phyloP scores from a whole-genome alignment of 92 coral and sea anemone species.

The Siderastrea siderea region DNA sequence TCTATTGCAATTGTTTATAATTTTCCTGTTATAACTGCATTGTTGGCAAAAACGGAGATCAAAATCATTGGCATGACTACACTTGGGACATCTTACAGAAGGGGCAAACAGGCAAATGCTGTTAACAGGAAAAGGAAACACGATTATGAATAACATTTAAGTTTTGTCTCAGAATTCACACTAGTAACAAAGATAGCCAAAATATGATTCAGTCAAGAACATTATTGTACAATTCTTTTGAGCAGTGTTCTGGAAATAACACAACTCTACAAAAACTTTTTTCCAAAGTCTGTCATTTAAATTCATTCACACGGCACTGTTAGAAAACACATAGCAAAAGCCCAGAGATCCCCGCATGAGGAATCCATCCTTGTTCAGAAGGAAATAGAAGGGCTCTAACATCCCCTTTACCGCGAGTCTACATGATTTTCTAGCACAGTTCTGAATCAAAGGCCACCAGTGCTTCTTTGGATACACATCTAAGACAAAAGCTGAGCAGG shows the following conservation, averaged over 20 bases:
- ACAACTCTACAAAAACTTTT: background rate
- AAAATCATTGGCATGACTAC: conserved; percentile 50
- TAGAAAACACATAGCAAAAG: conserved; percentile 1
- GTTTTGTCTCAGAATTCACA: background rate
- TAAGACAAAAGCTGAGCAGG: conserved; percentile 56
- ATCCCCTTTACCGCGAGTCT: background rate
- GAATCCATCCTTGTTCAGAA: conserved; percentile 35
- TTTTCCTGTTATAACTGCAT: conserved; percentile 39
- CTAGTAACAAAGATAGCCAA: background rate
- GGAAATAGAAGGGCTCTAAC: conserved; percentile 29
- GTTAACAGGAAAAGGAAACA: background rate
- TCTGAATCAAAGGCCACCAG: conserved; percentile 51
- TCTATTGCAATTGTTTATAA: background rate
- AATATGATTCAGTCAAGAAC: background rate
- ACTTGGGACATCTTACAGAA: conserved; percentile 49
- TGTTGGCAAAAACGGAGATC: conserved; percentile 41
- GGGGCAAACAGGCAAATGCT: conserved; percentile 29
- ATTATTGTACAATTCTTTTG: background rate
- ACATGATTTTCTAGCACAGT: background rate
- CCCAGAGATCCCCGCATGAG: conserved; percentile 42
- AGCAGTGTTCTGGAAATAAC: background rate
- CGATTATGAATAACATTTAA: background rate
- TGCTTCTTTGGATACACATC: conserved; percentile 59
- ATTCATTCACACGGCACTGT: no score
- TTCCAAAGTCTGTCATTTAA: background rate